Evolutionary conservation across 2,113 vertebrate species (phyloP).

Genomic region (Montifringilla adamsi): DNA sequence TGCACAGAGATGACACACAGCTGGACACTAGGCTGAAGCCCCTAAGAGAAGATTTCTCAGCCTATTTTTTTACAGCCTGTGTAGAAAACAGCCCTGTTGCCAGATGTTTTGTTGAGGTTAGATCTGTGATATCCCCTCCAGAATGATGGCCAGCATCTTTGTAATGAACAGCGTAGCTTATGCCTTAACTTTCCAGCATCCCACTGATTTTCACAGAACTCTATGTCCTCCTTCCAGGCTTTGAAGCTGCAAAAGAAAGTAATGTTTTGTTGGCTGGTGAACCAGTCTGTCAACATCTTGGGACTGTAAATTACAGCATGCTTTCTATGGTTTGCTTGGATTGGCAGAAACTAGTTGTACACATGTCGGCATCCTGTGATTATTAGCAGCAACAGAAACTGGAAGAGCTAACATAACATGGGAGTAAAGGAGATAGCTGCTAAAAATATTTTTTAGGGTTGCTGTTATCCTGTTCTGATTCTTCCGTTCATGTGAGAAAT

Average conservation of each 20-base stretch:
- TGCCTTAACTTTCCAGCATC: slow-evolving; percentile 35
- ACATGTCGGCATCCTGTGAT: slow-evolving; percentile 32
- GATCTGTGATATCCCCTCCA: slow-evolving; percentile 14
- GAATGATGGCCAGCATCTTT: slow-evolving; percentile 20
- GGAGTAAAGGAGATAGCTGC: neutral
- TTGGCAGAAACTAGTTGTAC: slow-evolving; percentile 38
- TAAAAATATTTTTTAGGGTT: neutral
- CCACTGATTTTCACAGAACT: slow-evolving; percentile 57
- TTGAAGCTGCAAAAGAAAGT: slow-evolving; percentile 49
- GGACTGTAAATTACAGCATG: slow-evolving; percentile 22
- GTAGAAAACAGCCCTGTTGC: neutral
- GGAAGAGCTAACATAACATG: neutral
- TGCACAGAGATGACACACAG: neutral
- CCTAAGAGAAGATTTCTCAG: slow-evolving; percentile 28
- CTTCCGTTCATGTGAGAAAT: neutral
- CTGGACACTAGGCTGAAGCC: neutral
- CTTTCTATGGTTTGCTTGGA: slow-evolving; percentile 45
- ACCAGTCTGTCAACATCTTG: slow-evolving; percentile 41
- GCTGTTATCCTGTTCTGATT: neutral
- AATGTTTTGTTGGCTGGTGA: slow-evolving; percentile 50
- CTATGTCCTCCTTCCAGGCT: neutral
- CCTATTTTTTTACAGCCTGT: neutral
- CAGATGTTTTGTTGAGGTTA: slow-evolving; percentile 33
- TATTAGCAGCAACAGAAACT: slow-evolving; percentile 33
- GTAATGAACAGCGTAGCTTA: neutral